Percentiles rank a stretch among this genome's conserved stretches.
These are phyloP conservation scores for Amaurobius ferox DNA, from an alignment of 2,888 invertebrate genomes.

Conservation along the genomic window DNA sequence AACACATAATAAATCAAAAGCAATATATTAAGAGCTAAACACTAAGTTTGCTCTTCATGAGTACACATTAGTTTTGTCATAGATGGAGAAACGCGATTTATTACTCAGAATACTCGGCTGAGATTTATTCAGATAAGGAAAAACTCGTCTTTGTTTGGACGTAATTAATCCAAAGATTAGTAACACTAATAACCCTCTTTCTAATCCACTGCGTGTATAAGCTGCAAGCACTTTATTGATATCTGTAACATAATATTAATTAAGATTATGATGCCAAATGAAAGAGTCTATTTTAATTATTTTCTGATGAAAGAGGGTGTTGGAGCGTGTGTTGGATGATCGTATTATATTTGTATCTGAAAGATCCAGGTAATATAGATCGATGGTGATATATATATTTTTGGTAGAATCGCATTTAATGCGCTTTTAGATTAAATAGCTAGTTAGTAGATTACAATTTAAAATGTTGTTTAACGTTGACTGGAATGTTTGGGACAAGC, in stretches of 20 bases:
- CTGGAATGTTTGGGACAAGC: no score
- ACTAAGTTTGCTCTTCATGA: constrained; percentile 53
- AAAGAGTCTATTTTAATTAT: neutral
- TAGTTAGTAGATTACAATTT: no score
- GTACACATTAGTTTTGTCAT: constrained; percentile 42
- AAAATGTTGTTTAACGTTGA: no score
- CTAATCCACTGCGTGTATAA: neutral
- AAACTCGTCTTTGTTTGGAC: neutral
- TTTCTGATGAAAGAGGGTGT: no score
- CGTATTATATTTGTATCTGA: no score
- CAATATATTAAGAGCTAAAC: constrained; percentile 30
- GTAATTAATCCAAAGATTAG: neutral
- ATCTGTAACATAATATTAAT: neutral
- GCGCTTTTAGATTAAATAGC: no score
- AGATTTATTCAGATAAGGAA: neutral
- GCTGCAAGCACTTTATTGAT: neutral
- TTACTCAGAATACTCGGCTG: constrained; percentile 11
- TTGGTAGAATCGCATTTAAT: no score
- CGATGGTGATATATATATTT: no score
- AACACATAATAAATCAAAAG: constrained; percentile 60
- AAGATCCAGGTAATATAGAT: no score
- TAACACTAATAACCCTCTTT: neutral
- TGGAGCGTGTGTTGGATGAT: no score
- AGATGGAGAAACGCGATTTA: constrained; percentile 43
- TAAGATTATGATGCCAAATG: neutral